These are phyloP conservation scores for Rhagoletis pomonella DNA, from an alignment of 1,140 invertebrate genomes.

Conservation along the genomic window DNA sequence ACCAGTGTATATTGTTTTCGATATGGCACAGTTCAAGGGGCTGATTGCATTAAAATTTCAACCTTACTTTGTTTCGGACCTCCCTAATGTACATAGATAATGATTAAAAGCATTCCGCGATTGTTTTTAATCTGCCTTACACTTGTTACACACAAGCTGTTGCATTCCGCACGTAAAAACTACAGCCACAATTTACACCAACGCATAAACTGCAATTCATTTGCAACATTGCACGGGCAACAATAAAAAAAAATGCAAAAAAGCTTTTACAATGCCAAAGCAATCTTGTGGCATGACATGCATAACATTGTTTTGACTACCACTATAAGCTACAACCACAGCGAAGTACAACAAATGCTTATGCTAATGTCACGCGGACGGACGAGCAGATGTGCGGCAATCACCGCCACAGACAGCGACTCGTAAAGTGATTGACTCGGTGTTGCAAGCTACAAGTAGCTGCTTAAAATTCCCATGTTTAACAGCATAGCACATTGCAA, in stretches of 20 bases:
- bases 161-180: slow-evolving; percentile 46
- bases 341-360: slow-evolving; percentile 2
- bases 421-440: not conserved
- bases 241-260: slow-evolving; percentile 4
- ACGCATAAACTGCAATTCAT: slow-evolving; percentile 45
- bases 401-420: not conserved
- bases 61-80: no score
- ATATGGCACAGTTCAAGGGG: no score
- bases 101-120: not conserved
- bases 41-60: no score
- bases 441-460: slow-evolving; percentile 38
- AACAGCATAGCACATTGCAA: not conserved
- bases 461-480: slow-evolving; percentile 51
- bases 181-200: slow-evolving; percentile 12
- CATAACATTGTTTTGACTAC: not conserved
- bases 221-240: slow-evolving; percentile 46
- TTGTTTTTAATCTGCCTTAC: not conserved
- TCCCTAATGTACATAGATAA: no score
- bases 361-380: slow-evolving; percentile 18
- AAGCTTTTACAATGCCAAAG: not conserved
- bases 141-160: slow-evolving; percentile 42
- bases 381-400: not conserved
- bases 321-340: not conserved
- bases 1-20: no score
- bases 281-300: slow-evolving; percentile 39